Conservation (phyloP, 2,113 vertebrate species). For the Furnarius figulus region DNA sequence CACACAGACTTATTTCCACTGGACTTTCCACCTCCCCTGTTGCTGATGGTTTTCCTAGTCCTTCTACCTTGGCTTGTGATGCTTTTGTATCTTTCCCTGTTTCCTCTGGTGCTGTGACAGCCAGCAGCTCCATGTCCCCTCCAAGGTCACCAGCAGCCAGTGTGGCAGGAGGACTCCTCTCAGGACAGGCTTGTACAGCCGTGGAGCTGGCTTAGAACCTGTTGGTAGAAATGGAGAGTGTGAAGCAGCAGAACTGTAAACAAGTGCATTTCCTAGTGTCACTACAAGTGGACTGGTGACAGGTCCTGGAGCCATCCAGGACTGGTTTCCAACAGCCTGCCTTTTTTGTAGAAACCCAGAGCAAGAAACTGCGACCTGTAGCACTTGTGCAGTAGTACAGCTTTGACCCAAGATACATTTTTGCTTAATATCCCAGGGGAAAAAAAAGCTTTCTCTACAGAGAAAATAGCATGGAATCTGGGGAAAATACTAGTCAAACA, state of each 20-base stretch:
- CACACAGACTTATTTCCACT: neutral
- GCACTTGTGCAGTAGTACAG: accelerated
- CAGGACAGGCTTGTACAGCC: neutral
- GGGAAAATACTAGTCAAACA: neutral
- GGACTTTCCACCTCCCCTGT: neutral
- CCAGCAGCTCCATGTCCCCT: neutral
- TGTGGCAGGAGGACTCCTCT: neutral
- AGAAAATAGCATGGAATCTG: neutral
- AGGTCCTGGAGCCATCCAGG: neutral
- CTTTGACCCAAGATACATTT: neutral
- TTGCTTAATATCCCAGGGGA: neutral
- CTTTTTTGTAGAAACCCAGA: neutral
- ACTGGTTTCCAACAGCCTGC: neutral
- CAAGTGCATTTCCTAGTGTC: neutral
- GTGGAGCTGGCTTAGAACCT: neutral
- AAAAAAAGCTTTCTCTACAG: neutral
- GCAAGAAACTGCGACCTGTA: neutral
- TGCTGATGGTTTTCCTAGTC: neutral
- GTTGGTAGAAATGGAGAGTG: neutral
- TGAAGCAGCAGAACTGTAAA: neutral
- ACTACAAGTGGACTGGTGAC: neutral
- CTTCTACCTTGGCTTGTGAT: accelerated
- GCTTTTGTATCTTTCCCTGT: neutral
- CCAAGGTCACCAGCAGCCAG: neutral
- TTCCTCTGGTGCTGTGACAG: neutral